Percentiles rank a stretch among this genome's conserved stretches.
phyloP scores from a whole-genome alignment of 2,797 vertebrate species.

The Enteromius anoplus region DNA sequence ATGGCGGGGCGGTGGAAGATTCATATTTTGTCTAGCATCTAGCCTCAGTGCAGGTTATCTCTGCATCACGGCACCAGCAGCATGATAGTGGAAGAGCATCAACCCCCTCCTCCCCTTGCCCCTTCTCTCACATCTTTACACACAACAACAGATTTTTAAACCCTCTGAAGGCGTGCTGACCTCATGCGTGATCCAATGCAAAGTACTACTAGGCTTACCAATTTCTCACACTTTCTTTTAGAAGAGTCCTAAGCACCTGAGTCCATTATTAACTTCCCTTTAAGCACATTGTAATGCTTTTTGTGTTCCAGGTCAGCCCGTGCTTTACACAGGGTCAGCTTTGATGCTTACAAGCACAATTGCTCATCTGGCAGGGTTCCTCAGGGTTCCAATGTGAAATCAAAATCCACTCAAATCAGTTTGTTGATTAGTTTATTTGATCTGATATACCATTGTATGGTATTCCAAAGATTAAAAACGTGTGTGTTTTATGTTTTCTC shows the following conservation, averaged over 20 bases:
- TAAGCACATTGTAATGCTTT: constrained; percentile 25
- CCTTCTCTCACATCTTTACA: constrained; percentile 58
- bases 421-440: neutral
- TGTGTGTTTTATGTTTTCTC: neutral
- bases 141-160: constrained; percentile 27
- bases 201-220: constrained; percentile 9
- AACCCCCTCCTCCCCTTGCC: constrained; percentile 5
- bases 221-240: constrained; percentile 18
- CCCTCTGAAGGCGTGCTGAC: constrained; percentile 33
- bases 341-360: constrained; percentile 44
- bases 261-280: constrained; percentile 48
- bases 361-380: constrained; percentile 30
- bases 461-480: neutral
- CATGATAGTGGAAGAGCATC: constrained; percentile 68
- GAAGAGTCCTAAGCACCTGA: constrained; percentile 52
- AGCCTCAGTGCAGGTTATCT: constrained; percentile 68
- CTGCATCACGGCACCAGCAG: constrained; percentile 71
- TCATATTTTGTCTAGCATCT: constrained; percentile 77
- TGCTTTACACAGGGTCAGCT: constrained; percentile 56
- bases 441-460: neutral
- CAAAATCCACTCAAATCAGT: neutral
- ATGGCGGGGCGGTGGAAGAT: constrained; percentile 49
- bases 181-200: constrained; percentile 8
- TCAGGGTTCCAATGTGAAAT: neutral
- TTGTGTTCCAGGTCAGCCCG: constrained; percentile 42